Base-by-base conservation (phyloP, 2,113 vertebrate genomes). In the Acrocephalus arundinaceus region DNA sequence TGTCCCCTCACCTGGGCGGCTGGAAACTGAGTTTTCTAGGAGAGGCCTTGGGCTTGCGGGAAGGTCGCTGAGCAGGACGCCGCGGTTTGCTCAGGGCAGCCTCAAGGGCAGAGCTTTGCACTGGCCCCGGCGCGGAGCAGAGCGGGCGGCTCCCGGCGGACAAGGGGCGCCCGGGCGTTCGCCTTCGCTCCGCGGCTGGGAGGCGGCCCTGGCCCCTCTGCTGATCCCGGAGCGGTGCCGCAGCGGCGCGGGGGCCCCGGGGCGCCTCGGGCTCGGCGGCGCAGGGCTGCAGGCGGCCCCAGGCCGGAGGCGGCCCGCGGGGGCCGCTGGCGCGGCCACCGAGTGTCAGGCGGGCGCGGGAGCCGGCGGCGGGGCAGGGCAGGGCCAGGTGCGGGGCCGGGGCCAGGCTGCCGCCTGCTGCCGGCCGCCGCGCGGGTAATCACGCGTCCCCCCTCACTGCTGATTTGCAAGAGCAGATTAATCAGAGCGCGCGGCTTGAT, bases 381-480 rank as follows among this genome's bases (percentile, higher is more conserved):
- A 6, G 35, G 22, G 19, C 17, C 25, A 16, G 63, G 54, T 23
- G 19, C 49, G 1, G 96, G 97, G 95, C 57, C 57, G 5, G 39
- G 63, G 43, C 37, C 67, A 94, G 95, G 98, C 96, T 96, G 98
- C 97, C 96, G 98, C 97, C 97, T 95, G 97, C 97, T 96, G 97
- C 95, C 97, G 97, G 97, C 98, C 98, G 98, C 97, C 91, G 98
- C 97, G 97, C 97, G 98, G 98, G 99, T 99, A 98, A 99, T 99
- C 99, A 99, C 98, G 97, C 98, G 97, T 98, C 98, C 95, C 97
- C 98, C 97, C 98, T 98, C 97, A 59, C 98, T 97, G 97, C 98
- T 99, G 99, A 99, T 99, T 99, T 99, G 98, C 99, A 99, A 99
- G 98, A 98, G 97, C 98, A 99, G 99, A 99, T 99, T 99, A 99